phyloP scores from a whole-genome alignment of 2,797 vertebrate species.

The Coluber constrictor region DNA sequence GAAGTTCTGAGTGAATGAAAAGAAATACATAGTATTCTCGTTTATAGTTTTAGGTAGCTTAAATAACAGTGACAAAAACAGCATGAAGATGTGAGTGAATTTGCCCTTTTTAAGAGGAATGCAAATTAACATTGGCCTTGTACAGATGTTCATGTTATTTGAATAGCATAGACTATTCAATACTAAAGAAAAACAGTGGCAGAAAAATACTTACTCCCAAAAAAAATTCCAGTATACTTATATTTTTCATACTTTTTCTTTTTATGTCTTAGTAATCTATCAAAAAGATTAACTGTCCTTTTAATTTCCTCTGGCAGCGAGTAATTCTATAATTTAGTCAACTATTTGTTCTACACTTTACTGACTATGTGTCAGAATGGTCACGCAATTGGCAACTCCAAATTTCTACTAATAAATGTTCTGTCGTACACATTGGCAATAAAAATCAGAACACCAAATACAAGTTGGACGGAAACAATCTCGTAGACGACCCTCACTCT shows the following conservation, averaged over 20 bases:
- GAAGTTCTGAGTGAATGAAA: neutral
- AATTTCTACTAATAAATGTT: no score
- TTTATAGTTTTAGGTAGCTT: neutral
- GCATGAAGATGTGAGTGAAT: neutral
- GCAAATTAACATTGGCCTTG: constrained; percentile 3
- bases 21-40: neutral
- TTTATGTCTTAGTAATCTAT: constrained; percentile 8
- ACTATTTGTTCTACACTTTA: neutral
- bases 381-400: no score
- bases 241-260: neutral
- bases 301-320: neutral
- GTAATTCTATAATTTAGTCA: neutral
- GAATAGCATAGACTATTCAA: neutral
- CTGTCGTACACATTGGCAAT: no score
- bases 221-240: neutral
- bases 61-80: neutral
- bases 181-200: neutral
- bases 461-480: no score
- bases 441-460: no score
- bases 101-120: neutral
- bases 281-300: neutral
- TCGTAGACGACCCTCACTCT: no score
- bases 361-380: neutral
- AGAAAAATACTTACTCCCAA: neutral
- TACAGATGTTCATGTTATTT: neutral